These are phyloP conservation scores for Drosophila trapezifrons DNA, from an alignment of 1,140 invertebrate species.

Conservation along the genomic window DNA sequence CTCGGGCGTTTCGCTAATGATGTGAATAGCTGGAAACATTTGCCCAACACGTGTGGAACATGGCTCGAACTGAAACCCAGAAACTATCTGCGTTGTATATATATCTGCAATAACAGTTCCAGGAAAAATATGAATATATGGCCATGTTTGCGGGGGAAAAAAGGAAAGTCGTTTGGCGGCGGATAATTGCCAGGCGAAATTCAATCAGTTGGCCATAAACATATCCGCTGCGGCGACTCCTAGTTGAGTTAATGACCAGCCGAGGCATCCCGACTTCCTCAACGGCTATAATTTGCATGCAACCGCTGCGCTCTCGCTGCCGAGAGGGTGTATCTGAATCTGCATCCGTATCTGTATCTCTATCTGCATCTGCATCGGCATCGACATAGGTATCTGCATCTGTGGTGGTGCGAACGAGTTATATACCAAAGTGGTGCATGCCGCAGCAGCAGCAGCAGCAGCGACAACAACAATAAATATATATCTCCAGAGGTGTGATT, in stretches of 20 bases:
- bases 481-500: constrained; percentile 79
- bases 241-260: constrained; percentile 60
- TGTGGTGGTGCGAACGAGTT: constrained; percentile 62
- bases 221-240: constrained; percentile 63
- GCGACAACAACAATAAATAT: constrained; percentile 75
- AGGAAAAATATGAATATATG: constrained; percentile 25
- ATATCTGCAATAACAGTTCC: background rate
- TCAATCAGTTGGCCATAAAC: constrained; percentile 66
- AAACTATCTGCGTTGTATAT: constrained; percentile 3
- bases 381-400: constrained; percentile 32
- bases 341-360: constrained; percentile 32
- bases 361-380: constrained; percentile 11
- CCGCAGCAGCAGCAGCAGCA: constrained; percentile 39
- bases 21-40: constrained; percentile 56
- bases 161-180: constrained; percentile 46
- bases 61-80: constrained; percentile 1
- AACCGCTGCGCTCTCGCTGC: constrained; percentile 47
- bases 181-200: constrained; percentile 45
- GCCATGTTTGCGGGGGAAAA: constrained; percentile 32
- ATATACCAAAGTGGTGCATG: constrained; percentile 67
- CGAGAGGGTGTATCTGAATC: constrained; percentile 64
- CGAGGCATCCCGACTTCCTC: constrained; percentile 61
- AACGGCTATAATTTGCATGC: constrained; percentile 73
- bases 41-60: constrained; percentile 46
- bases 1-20: constrained; percentile 52